Evolutionary conservation across 2,113 vertebrate species (phyloP).

Genomic region (Castor canadensis): DNA sequence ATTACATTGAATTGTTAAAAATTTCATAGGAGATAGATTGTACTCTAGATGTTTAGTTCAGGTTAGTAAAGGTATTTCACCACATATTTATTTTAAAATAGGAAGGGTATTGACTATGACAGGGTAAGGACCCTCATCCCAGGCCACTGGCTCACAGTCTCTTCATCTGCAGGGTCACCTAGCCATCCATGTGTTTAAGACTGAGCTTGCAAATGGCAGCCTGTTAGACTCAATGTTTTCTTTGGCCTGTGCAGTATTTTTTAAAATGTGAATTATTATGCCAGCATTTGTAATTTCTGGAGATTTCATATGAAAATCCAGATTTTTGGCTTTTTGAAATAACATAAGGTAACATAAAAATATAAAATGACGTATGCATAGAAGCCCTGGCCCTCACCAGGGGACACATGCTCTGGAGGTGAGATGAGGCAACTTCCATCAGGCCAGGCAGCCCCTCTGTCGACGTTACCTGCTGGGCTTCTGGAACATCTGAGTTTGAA

Average conservation of each 20-base stretch:
- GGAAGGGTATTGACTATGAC: not conserved
- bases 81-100: not conserved
- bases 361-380: not conserved
- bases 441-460: not conserved
- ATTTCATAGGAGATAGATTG: not conserved
- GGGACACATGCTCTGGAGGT: not conserved
- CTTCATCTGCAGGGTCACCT: not conserved
- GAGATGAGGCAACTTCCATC: too few species aligned
- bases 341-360: not conserved
- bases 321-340: conserved; percentile 3
- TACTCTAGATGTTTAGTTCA: not conserved
- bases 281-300: conserved; percentile 29
- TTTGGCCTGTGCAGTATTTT: not conserved
- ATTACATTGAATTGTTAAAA: not conserved
- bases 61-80: not conserved
- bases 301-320: conserved; percentile 4
- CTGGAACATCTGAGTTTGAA: not conserved
- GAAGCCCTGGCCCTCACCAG: not conserved
- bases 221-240: not conserved
- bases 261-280: conserved; percentile 35
- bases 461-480: not conserved
- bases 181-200: not conserved
- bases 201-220: not conserved
- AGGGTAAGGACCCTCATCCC: not conserved
- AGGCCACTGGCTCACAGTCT: not conserved